Evolutionary conservation across 2,113 vertebrate species (phyloP).

Genomic region (Daphoenositta chrysoptera): DNA sequence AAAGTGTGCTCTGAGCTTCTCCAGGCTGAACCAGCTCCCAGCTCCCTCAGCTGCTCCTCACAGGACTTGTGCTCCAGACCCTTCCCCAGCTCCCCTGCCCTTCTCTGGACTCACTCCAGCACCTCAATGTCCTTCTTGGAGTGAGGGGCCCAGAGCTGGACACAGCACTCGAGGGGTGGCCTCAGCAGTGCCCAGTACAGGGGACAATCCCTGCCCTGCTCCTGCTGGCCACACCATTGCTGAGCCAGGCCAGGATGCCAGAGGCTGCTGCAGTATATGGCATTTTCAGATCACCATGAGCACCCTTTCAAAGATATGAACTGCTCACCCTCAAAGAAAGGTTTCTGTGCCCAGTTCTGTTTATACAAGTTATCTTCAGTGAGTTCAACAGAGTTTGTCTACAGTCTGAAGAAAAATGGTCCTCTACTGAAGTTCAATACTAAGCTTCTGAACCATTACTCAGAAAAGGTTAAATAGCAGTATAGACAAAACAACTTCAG

Average conservation of each 20-base stretch:
- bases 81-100: accelerated
- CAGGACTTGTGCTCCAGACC: not conserved
- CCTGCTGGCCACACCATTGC: not conserved
- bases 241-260: not conserved
- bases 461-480: not conserved
- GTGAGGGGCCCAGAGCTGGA: not conserved
- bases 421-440: not conserved
- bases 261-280: not conserved
- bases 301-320: not conserved
- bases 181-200: not conserved
- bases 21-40: accelerated
- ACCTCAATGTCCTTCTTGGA: accelerated
- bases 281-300: not conserved
- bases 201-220: accelerated
- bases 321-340: not conserved
- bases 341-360: not conserved
- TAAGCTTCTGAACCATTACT: not conserved
- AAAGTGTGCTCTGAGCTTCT: not conserved
- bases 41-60: not conserved
- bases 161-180: accelerated
- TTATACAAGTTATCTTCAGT: not conserved
- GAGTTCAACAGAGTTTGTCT: not conserved
- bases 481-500: not conserved
- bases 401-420: not conserved
- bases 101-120: not conserved